These are phyloP conservation scores for Margaritifera margaritifera DNA, from an alignment of 2,888 invertebrate genomes.

Conservation along the genomic window DNA sequence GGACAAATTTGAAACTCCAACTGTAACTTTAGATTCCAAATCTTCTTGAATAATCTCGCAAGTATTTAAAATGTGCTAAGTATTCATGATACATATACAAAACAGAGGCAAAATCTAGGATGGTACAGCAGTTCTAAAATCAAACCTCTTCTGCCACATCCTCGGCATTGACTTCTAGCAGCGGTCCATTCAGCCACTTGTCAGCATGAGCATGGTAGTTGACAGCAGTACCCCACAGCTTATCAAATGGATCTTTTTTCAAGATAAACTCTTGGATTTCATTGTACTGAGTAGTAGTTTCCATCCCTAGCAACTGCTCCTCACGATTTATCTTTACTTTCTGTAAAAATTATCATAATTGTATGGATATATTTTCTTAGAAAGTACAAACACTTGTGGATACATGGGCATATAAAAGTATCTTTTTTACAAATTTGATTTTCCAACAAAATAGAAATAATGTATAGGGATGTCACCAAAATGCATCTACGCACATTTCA, in stretches of 20 bases:
- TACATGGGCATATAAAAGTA: not conserved
- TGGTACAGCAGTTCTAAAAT: too few relatives aligned
- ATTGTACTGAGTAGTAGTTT: slow-evolving; percentile 62
- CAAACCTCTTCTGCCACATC: slow-evolving; percentile 71
- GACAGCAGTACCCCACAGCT: slow-evolving; percentile 69
- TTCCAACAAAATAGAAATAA: too few relatives aligned
- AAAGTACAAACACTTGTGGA: not conserved
- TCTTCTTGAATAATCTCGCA: too few relatives aligned
- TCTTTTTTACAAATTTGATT: not conserved
- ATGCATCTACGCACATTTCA: too few relatives aligned
- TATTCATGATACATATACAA: too few relatives aligned
- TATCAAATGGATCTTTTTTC: slow-evolving; percentile 70
- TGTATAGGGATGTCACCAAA: too few relatives aligned
- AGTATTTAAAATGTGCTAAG: too few relatives aligned
- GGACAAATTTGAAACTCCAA: too few relatives aligned
- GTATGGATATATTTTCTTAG: not conserved
- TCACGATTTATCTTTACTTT: slow-evolving; percentile 68
- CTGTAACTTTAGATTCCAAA: too few relatives aligned
- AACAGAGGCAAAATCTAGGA: too few relatives aligned
- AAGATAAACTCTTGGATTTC: slow-evolving; percentile 63
- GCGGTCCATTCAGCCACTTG: slow-evolving; percentile 72
- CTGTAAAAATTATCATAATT: slow-evolving; percentile 38
- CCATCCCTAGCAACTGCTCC: slow-evolving; percentile 66
- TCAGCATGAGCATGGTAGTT: slow-evolving; percentile 69
- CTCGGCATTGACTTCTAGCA: slow-evolving; percentile 71